Evolutionary conservation across 2,888 invertebrate genomes (phyloP), one percentile per base, ranked within the genome.

Genomic region (Steromphala cineraria): DNA sequence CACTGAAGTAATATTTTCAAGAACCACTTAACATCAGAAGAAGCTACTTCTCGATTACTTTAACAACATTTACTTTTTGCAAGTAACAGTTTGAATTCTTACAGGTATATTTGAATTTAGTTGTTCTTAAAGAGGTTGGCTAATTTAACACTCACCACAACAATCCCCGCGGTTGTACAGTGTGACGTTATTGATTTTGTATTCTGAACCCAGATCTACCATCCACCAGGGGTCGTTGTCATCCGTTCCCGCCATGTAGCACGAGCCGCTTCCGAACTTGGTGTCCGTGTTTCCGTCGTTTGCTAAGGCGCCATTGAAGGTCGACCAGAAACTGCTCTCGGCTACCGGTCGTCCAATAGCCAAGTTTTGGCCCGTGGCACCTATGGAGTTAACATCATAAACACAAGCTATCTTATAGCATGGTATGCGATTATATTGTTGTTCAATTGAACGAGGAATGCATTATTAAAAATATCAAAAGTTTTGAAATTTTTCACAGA

Each of bases 171-270:
- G 28, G 46, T 71, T 71, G 36, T 40, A 40, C 19, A 71, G 28
- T n/a, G 19, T n/a, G 40, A 71, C 71, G 0, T 36, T 8, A 36
- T 8, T 36, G 21, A 71, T 19, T 15, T 28, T 17, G 21, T 40
- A 21, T 3, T 21, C 40, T n/a, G 28, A 8, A 3, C 36, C 71
- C 8, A 71, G 19, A 19, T 71, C 46, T n/a, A 71, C 71, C 71
- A 71, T 71, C 71, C 71, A 71, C 71, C 71, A 71, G 19, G 71
- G 71, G n/a, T 40, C 71, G 19, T 15, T 36, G 71, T 71, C 71
- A 0, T 1, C 10, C 10, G n/a, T 21, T 19, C 2, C 36, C 21
- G 71, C 36, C 10, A 19, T 19, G 40, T 21, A 40, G 19, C 71
- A 71, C 31, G 71, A 71, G 17, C n/a, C 31, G 46, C 13, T 15